Conservation (phyloP, 1,140 invertebrate genomes). For the Prorops nasuta region DNA sequence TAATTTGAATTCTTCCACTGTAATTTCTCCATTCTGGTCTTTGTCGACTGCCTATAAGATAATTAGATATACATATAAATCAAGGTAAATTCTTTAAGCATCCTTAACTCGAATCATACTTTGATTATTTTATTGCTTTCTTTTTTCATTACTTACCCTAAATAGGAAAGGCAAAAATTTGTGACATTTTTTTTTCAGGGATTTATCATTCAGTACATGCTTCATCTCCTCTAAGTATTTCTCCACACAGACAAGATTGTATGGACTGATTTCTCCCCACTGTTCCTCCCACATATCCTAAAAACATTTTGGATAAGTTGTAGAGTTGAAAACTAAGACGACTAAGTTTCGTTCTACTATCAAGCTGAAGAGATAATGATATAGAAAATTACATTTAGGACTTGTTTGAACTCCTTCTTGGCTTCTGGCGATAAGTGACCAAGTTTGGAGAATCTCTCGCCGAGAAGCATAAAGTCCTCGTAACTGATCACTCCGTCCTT, state of each 20-base stretch:
- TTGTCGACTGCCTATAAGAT: conserved; percentile 75
- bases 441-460: conserved; percentile 69
- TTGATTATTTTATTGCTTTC: too few species aligned
- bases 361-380: not conserved
- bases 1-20: conserved; percentile 76
- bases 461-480: conserved; percentile 74
- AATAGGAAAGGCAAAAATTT: conserved; percentile 77
- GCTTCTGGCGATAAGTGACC: conserved; percentile 67
- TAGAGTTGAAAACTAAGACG: not conserved
- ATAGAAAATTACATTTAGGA: conserved; percentile 62
- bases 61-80: too few species aligned
- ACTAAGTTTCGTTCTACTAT: too few species aligned
- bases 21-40: conserved; percentile 73
- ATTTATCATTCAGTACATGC: conserved; percentile 74
- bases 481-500: conserved; percentile 82
- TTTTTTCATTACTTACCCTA: conserved; percentile 59
- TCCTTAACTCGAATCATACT: too few species aligned
- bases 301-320: conserved; percentile 24
- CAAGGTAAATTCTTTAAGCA: conserved; percentile 1
- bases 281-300: conserved; percentile 78
- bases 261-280: conserved; percentile 78
- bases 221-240: conserved; percentile 79
- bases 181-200: conserved; percentile 70
- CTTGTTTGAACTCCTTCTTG: conserved; percentile 64
- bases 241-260: conserved; percentile 76